Conservation (phyloP, 2,113 vertebrate species). For the Procavia capensis region DNA sequence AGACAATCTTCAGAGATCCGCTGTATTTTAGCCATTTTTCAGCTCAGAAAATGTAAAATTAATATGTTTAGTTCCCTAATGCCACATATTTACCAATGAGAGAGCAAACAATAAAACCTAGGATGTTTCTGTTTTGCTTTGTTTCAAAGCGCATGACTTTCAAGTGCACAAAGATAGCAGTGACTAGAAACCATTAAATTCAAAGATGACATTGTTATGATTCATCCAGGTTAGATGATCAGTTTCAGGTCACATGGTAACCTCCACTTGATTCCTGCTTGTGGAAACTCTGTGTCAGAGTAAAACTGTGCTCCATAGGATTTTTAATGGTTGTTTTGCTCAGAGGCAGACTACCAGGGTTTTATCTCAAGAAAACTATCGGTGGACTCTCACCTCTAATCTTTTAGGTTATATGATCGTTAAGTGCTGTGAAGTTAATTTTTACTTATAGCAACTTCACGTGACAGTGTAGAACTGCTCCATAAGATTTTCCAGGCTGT, state of each 20-base stretch:
- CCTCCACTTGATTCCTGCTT: too few species aligned
- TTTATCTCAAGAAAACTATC: too few species aligned
- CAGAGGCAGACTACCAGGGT: too few species aligned
- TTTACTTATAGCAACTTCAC: too few species aligned
- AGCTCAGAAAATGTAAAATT: slow-evolving; percentile 3
- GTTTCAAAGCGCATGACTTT: neutral
- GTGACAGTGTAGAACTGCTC: too few species aligned
- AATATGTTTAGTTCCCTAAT: neutral
- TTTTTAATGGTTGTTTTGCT: too few species aligned
- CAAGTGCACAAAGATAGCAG: neutral
- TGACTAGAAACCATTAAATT: neutral
- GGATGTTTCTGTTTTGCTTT: neutral
- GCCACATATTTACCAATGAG: neutral
- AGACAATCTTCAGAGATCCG: neutral
- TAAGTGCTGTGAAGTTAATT: too few species aligned
- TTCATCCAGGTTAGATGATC: neutral
- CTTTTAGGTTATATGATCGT: too few species aligned
- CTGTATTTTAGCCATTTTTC: neutral
- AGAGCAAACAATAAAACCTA: neutral
- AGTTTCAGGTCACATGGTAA: neutral
- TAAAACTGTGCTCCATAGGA: too few species aligned
- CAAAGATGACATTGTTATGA: neutral
- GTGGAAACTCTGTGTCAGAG: too few species aligned
- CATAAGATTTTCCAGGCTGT: too few species aligned
- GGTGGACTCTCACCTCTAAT: too few species aligned